These are phyloP conservation scores for Sceliomorpha sp. DNA, from an alignment of 2,888 invertebrate species.

Conservation along the genomic window DNA sequence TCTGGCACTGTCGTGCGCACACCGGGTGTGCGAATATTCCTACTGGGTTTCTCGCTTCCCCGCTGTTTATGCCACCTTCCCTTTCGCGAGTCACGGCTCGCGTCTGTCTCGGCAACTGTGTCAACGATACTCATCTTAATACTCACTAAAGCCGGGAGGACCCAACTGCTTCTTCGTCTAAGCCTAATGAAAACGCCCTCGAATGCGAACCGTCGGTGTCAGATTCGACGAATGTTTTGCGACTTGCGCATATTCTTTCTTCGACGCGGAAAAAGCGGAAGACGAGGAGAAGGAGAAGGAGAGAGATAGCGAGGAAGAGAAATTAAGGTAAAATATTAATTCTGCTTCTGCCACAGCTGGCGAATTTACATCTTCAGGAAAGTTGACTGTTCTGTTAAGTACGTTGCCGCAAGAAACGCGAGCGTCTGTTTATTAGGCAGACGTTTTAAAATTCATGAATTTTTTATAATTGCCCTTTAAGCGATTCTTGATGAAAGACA, in stretches of 20 bases:
- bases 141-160: constrained; percentile 65
- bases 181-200: constrained; percentile 69
- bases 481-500: neutral
- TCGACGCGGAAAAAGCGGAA: constrained; percentile 7
- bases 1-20: constrained; percentile 29
- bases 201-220: constrained; percentile 56
- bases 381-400: constrained; percentile 40
- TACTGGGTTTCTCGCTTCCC: constrained; percentile 44
- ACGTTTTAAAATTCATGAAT: constrained; percentile 33
- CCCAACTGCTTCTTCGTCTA: constrained; percentile 27
- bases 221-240: constrained; percentile 31
- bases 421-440: constrained; percentile 35
- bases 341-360: constrained; percentile 16
- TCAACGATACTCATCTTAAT: constrained; percentile 75
- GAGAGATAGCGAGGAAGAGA: constrained; percentile 8
- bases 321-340: constrained; percentile 29
- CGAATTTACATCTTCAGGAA: constrained; percentile 25
- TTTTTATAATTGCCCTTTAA: constrained; percentile 23
- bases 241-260: constrained; percentile 23
- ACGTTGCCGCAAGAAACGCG: constrained; percentile 30
- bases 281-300: constrained; percentile 5
- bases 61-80: constrained; percentile 48
- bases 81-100: constrained; percentile 31
- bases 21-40: constrained; percentile 31
- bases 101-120: constrained; percentile 63